A percentile compares a stretch with the other conserved stretches of the same genome.
Evolutionary conservation across 1,140 invertebrate species (phyloP).

Genomic region (Diachasma alloeum): DNA sequence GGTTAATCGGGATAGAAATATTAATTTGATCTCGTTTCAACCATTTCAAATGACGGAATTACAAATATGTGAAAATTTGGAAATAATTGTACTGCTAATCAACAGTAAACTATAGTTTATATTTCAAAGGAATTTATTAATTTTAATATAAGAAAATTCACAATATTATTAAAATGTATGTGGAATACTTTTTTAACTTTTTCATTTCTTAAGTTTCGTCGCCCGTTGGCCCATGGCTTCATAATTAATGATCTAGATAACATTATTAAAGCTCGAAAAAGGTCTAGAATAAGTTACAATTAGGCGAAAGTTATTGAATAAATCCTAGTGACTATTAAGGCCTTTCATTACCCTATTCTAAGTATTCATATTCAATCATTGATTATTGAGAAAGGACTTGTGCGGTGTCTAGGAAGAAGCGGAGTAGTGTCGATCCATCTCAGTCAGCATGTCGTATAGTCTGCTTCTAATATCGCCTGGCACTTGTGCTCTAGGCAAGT

Average conservation of each 20-base stretch:
- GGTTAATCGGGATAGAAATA: too few relatives aligned
- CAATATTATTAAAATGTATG: background rate
- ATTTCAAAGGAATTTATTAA: background rate
- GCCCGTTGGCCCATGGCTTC: background rate
- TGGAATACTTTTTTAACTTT: background rate
- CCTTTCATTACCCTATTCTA: background rate
- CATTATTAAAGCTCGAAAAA: background rate
- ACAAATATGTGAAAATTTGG: too few relatives aligned
- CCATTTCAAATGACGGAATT: too few relatives aligned
- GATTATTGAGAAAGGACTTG: background rate
- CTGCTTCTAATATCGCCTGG: constrained; percentile 60
- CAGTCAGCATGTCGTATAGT: constrained; percentile 64
- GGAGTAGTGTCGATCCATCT: constrained; percentile 55
- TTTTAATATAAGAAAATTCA: background rate
- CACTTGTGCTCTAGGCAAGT: constrained; percentile 57
- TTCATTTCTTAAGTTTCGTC: too few relatives aligned
- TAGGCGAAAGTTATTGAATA: background rate
- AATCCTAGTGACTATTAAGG: constrained; percentile 18
- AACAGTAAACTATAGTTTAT: too few relatives aligned
- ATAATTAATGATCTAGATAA: background rate
- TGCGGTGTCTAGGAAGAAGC: constrained; percentile 24
- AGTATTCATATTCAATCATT: background rate
- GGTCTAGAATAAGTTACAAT: background rate
- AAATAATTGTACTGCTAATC: too few relatives aligned
- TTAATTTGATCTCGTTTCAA: too few relatives aligned